Evolutionary conservation across 2,113 vertebrate species (phyloP).

Genomic region (Azemiops feae): DNA sequence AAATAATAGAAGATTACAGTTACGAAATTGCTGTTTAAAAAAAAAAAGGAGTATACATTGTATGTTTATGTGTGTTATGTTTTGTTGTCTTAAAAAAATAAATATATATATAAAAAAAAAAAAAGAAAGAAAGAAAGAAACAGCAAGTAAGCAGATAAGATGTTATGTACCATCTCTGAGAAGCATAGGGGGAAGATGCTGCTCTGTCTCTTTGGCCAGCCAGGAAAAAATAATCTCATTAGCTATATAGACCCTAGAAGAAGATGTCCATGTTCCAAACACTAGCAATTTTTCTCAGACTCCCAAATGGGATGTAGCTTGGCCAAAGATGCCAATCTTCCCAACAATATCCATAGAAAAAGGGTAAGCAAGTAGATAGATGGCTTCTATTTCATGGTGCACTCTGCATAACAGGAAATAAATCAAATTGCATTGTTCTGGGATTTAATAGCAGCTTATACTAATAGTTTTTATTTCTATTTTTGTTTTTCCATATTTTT

Average conservation of each 20-base stretch:
- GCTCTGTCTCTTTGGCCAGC: background rate
- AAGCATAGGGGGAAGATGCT: background rate
- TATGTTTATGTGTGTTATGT: no score
- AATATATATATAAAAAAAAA: no score
- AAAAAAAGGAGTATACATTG: no score
- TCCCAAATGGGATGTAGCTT: background rate
- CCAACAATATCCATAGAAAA: no score
- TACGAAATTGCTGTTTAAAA: no score
- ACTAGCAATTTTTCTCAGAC: background rate
- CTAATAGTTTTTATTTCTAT: background rate
- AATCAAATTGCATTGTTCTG: background rate
- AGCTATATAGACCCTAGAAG: background rate
- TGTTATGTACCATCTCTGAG: background rate
- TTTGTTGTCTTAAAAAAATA: no score
- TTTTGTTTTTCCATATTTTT: background rate
- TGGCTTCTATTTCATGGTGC: background rate
- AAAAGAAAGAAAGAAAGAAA: no score
- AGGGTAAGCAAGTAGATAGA: background rate
- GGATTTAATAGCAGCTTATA: background rate
- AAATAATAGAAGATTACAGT: no score
- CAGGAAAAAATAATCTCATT: background rate
- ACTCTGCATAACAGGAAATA: background rate
- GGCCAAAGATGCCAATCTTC: background rate
- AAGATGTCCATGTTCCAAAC: background rate
- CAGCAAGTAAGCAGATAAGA: background rate